Base-by-base conservation (phyloP, 1,140 invertebrate species). In the Cardiocondyla obscurior region DNA sequence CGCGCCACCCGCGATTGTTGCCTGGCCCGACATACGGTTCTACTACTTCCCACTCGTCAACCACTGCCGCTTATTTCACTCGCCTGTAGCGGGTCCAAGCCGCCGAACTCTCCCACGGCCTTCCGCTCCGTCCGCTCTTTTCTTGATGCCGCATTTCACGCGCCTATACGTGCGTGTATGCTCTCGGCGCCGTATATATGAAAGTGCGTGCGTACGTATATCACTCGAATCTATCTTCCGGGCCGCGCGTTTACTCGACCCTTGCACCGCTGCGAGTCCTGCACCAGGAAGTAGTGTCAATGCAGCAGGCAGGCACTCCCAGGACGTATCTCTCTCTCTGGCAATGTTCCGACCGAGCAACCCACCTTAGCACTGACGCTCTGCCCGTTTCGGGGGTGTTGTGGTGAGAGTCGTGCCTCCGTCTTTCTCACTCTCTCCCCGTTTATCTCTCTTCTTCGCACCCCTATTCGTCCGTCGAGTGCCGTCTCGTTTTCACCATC, bases 361-460 rank as follows among this genome's bases (percentile, higher is more conserved):
- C 92, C 92, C 92, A 91, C 89, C 93, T 93, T 92, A 92, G 92
- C 92, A 93, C 92, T 92, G 92, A 93, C 91, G 93, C 91, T 92
- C 86, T 88, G 89, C 90, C 92, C 92, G 91, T 92, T 92, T 90
- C 89, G 84, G 86, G 91, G 90, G 84, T 89, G 91, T 79, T 90
- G 89, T 92, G 89, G 88, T 87, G 90, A 90, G 89, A 79, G 28
- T 84, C 89, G 81, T 73, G 72, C 86, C 89, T 91, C 90, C 88
- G 85, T 90, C 36, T 44, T 46, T 39, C 72, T 16, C 49, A 28
- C 70, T 65, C 81, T 82, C 81, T 64, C 42, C 2, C 19, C 7
- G 33, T 30, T 58, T 25, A 19, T 39, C 64, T 83, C 49, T 83
- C 81, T 49, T 51, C 60, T 70, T 58, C 19, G 16, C 44, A 55